phyloP scores from a whole-genome alignment of 2,113 vertebrate species.

The Callopanchax toddi region DNA sequence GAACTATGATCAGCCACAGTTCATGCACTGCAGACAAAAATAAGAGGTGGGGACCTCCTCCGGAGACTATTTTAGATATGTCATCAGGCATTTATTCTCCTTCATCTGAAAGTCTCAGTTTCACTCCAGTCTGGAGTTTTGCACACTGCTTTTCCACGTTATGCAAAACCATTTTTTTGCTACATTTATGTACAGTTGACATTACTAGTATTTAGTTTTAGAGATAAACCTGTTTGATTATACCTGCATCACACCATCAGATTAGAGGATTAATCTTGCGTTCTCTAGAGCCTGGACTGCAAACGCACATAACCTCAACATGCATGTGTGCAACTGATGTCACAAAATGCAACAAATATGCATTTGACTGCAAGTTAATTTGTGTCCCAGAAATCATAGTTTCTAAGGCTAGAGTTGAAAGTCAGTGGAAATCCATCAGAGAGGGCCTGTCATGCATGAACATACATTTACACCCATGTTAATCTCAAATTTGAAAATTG shows the following conservation, averaged over 20 bases:
- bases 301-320: neutral
- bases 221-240: neutral
- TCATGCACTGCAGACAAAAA: neutral
- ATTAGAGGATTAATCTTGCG: too few species aligned
- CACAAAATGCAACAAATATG: conserved; percentile 1
- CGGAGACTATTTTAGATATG: neutral
- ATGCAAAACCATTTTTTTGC: too few species aligned
- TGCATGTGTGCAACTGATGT: conserved; percentile 1
- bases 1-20: neutral
- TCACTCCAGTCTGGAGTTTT: neutral
- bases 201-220: neutral
- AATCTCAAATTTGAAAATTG: conserved; percentile 52
- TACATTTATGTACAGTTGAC: too few species aligned
- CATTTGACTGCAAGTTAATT: conserved; percentile 17
- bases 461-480: conserved; percentile 37
- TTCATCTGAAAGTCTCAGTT: too few species aligned
- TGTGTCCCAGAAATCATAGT: conserved; percentile 9
- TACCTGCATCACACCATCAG: too few species aligned
- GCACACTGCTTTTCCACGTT: too few species aligned
- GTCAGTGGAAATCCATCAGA: conserved; percentile 27
- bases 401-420: conserved; percentile 18
- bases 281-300: neutral
- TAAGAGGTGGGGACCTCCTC: conserved; percentile 1
- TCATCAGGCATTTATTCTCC: neutral
- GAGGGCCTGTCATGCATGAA: conserved; percentile 22